These are phyloP conservation scores for Ophion costatus DNA, from an alignment of 2,888 invertebrate species.

Conservation along the genomic window DNA sequence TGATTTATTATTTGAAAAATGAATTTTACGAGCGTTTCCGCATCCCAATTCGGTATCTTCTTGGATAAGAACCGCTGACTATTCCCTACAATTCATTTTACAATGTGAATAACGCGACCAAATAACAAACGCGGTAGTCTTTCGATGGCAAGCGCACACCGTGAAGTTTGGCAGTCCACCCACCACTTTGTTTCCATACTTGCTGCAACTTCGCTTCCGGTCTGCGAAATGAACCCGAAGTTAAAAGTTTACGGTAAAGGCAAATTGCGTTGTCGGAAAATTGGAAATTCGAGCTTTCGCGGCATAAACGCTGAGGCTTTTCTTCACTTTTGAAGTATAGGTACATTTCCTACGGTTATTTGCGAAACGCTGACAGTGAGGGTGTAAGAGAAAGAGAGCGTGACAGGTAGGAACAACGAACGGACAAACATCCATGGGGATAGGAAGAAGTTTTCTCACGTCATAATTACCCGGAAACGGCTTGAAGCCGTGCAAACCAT, in stretches of 20 bases:
- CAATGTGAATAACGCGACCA: no score
- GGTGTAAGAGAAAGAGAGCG: constrained; percentile 13
- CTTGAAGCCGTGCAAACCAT: constrained; percentile 55
- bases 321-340: constrained; percentile 19
- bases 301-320: constrained; percentile 12
- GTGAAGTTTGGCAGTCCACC: no score
- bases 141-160: no score
- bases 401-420: constrained; percentile 34
- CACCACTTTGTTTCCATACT: no score
- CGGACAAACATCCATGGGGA: constrained; percentile 45
- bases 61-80: no score
- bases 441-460: constrained; percentile 55
- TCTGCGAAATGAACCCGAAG: neutral
- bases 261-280: constrained; percentile 16
- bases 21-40: no score
- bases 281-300: constrained; percentile 4
- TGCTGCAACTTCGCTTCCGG: no score
- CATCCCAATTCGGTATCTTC: no score
- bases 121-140: no score
- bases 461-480: constrained; percentile 60
- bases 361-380: constrained; percentile 1
- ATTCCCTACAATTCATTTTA: no score
- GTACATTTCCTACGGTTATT: neutral
- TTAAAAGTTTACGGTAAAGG: neutral
- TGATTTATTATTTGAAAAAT: no score